These are phyloP conservation scores for Molanna angustata DNA, from an alignment of 2,888 invertebrate genomes.

Conservation along the genomic window DNA sequence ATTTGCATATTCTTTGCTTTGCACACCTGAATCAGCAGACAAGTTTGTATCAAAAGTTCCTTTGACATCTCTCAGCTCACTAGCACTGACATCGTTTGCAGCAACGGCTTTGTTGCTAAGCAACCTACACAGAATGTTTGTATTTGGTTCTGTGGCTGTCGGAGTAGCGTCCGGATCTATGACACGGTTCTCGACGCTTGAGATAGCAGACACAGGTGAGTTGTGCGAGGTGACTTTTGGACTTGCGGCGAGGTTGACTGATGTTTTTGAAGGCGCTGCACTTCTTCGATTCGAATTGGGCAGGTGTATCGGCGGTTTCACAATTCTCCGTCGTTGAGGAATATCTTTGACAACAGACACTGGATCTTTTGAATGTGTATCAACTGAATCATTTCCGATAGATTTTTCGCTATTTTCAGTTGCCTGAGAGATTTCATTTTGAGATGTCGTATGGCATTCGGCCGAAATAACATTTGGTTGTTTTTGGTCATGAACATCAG, in stretches of 20 bases:
- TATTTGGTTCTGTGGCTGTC: slow-evolving; percentile 4
- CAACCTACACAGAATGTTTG: background rate
- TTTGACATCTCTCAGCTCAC: too few species aligned
- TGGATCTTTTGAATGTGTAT: too few species aligned
- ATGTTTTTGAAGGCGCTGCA: slow-evolving; percentile 14
- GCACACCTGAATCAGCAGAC: too few species aligned
- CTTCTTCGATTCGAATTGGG: slow-evolving; percentile 12
- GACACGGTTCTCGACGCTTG: background rate
- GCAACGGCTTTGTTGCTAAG: background rate
- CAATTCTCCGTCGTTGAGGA: slow-evolving; percentile 35
- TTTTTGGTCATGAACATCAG: too few species aligned
- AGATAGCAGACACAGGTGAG: background rate
- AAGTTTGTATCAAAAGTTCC: too few species aligned
- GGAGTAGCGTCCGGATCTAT: slow-evolving; percentile 21
- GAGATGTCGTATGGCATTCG: too few species aligned
- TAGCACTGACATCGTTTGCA: background rate
- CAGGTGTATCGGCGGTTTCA: slow-evolving; percentile 35
- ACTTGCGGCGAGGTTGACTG: too few species aligned
- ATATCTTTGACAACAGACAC: slow-evolving; percentile 8
- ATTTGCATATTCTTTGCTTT: too few species aligned
- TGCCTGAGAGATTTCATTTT: too few species aligned
- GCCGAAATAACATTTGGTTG: too few species aligned
- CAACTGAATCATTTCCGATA: too few species aligned
- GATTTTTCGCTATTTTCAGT: too few species aligned
- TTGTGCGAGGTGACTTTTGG: background rate